A percentile compares a stretch with the other conserved stretches of the same genome.
Evolutionary conservation across 2,113 vertebrate genomes (phyloP).

Genomic region (Agapornis roseicollis): DNA sequence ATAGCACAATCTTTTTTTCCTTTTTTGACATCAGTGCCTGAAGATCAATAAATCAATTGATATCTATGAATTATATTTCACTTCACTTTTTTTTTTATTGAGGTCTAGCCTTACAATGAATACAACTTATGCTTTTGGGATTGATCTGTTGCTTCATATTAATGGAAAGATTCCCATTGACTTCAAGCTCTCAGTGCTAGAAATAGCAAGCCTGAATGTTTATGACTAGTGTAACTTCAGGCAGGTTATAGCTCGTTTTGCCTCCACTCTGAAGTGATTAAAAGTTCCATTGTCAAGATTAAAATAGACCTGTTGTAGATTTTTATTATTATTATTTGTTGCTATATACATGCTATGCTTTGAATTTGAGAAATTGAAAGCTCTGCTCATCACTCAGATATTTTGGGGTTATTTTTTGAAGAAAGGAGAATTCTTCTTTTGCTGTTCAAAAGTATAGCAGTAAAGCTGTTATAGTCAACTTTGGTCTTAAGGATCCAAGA

Average conservation of each 20-base stretch:
- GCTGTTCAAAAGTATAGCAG: rapidly evolving
- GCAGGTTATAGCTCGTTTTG: not conserved
- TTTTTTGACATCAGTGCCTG: not conserved
- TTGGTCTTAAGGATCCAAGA: not conserved
- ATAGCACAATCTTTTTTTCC: not conserved
- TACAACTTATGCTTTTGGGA: not conserved
- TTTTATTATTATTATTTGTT: not conserved
- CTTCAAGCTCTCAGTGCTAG: not conserved
- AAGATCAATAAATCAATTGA: conserved; percentile 6
- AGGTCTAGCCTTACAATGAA: not conserved
- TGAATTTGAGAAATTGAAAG: not conserved
- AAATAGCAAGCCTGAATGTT: not conserved
- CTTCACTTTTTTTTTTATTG: not conserved
- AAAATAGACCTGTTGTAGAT: not conserved
- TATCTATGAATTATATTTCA: conserved; percentile 39
- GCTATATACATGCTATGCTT: not conserved
- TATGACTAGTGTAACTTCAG: not conserved
- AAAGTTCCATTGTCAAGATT: not conserved
- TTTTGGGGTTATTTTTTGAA: not conserved
- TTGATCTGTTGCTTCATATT: not conserved
- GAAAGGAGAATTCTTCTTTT: not conserved
- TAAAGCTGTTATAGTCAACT: not conserved
- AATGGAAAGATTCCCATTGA: not conserved
- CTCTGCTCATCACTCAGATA: not conserved
- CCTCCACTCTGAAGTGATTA: not conserved